Evolutionary conservation across 2,113 vertebrate species (phyloP), one percentile per base, ranked within the genome.

Genomic region (Acanthisitta chloris): DNA sequence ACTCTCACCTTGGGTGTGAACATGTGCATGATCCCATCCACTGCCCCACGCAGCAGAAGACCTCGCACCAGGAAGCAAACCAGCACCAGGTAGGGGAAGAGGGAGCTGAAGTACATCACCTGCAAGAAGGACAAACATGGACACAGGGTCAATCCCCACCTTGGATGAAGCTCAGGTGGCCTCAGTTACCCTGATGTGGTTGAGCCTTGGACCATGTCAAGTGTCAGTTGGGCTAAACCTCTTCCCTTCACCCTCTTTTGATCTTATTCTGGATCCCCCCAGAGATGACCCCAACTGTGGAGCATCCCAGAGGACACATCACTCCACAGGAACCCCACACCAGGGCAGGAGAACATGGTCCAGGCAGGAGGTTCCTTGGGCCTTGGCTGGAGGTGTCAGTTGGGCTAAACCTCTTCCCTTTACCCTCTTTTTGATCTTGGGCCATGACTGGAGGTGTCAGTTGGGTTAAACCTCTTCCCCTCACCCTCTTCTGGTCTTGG

Each of bases 61-160:
- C 99, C 99, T 70, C 99, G 98, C 51, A 99, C 98, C 97, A 99
- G 96, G 98, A 99, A 99, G 95, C 99, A 99, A 96, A 99, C 98
- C n/a, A 99, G 98, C 92, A 99, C 99, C 97, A 99, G 96, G 1
- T 99, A 99, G 1, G 99, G 99, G 97, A 99, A 99, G 80, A 99
- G 99, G 6, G 99, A 99, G 97, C 99, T 99, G 98, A 99, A 99
- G 97, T 99, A 99, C 99, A 99, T 99, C 97, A 99, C 99, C 99
- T 99, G 67, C 62, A 17, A 59, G 91, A 84, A 85, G 66, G 57
- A 90, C 20, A 25, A 11, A 14, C 11, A 3, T 0, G 7, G 40
- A 11, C 21, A 54, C 38, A 5, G 31, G 4, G 23, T 69, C 78
- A 12, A 0, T 2, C 11, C 31, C 51, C 12, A 36, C 23, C 28